Percentiles rank a stretch among this genome's conserved stretches.
Conservation (phyloP, 2,888 invertebrate species). For the Napeogenes sylphis region DNA sequence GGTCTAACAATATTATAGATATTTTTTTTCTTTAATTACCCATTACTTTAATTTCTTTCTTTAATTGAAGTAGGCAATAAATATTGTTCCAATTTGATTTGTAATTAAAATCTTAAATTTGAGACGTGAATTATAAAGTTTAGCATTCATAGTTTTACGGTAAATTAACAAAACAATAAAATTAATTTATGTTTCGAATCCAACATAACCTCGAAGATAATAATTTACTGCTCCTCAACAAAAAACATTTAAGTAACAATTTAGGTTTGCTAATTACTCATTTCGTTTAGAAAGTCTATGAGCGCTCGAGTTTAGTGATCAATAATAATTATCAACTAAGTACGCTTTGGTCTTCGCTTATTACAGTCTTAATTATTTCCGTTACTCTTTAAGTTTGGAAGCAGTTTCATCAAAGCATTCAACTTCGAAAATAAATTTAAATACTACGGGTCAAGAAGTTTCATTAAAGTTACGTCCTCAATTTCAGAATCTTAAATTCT, state of each 20-base stretch:
- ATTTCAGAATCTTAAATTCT: constrained; percentile 2
- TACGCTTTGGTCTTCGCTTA: neutral
- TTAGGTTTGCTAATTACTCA: constrained; percentile 10
- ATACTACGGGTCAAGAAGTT: constrained; percentile 3
- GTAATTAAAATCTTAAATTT: constrained; percentile 6
- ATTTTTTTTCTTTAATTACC: too few relatives aligned
- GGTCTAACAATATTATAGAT: too few relatives aligned
- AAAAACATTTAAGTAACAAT: too few relatives aligned
- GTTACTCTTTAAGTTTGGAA: neutral
- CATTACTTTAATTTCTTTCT: too few relatives aligned
- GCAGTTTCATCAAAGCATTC: neutral
- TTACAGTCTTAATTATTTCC: constrained; percentile 1
- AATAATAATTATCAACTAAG: neutral
- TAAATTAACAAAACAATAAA: neutral
- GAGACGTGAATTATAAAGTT: constrained; percentile 20
- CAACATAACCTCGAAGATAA: constrained; percentile 6
- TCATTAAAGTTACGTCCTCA: constrained; percentile 2
- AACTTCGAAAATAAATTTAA: constrained; percentile 1
- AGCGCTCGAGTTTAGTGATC: neutral
- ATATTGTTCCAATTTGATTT: neutral
- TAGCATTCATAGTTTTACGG: constrained; percentile 6
- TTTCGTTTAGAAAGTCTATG: neutral
- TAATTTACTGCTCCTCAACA: constrained; percentile 6
- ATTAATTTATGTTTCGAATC: neutral
- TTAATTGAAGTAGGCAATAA: neutral